Conservation (phyloP, 2,888 invertebrate genomes). For the Globia sparganii region DNA sequence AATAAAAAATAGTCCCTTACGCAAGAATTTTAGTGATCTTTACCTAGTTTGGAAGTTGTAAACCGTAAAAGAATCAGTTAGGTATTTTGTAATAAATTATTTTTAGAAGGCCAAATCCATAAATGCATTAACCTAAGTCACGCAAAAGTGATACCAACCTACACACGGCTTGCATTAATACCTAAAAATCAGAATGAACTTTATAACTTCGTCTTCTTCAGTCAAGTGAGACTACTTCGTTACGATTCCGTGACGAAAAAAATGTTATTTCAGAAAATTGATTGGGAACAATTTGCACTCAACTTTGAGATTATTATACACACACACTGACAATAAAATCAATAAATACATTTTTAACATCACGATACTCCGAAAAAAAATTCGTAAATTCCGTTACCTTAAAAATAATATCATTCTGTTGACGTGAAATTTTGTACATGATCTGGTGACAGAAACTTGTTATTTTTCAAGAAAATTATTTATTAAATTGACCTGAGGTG, state of each 20-base stretch:
- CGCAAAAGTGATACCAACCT: constrained; percentile 1
- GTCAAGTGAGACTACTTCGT: neutral
- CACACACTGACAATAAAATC: neutral
- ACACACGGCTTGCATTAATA: neutral
- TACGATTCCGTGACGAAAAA: neutral
- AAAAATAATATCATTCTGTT: constrained; percentile 19
- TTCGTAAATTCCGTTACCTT: neutral
- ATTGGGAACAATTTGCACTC: neutral
- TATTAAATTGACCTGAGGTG: neutral
- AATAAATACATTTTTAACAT: neutral
- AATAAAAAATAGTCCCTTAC: constrained; percentile 1
- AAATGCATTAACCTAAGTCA: constrained; percentile 10
- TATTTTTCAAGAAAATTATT: constrained; percentile 9
- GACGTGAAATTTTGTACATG: neutral
- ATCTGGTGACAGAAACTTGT: constrained; percentile 15
- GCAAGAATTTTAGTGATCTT: neutral
- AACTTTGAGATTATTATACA: neutral
- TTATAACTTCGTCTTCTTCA: neutral
- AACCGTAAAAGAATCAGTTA: constrained; percentile 1
- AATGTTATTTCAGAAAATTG: neutral
- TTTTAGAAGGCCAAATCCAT: constrained; percentile 35
- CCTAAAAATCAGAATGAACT: neutral
- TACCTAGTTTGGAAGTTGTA: constrained; percentile 6
- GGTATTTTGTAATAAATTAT: constrained; percentile 17
- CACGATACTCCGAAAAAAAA: neutral